Evolutionary conservation across 2,797 vertebrate genomes (phyloP).

Genomic region (Paedocypris micromegethes): DNA sequence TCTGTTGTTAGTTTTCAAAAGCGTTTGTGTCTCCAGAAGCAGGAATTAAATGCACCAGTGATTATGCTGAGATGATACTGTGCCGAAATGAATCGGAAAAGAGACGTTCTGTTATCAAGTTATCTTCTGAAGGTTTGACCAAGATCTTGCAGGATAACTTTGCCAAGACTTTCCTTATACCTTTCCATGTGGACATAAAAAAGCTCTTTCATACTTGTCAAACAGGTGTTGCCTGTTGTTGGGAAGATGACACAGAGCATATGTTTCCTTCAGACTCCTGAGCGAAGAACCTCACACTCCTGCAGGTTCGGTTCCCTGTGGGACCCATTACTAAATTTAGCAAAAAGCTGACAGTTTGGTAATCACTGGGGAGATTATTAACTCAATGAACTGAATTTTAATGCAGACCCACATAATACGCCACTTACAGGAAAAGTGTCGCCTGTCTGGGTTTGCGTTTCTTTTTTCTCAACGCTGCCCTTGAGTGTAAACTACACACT

Average conservation of each 20-base stretch:
- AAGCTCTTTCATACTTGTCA: constrained; percentile 19
- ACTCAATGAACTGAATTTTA: constrained; percentile 34
- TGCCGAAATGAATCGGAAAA: neutral
- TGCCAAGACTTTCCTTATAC: no score
- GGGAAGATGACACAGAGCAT: constrained; percentile 30
- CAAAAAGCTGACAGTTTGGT: constrained; percentile 38
- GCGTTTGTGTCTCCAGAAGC: constrained; percentile 15
- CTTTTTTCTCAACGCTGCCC: constrained; percentile 11
- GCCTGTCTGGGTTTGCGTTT: constrained; percentile 13
- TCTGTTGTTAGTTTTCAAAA: constrained; percentile 20
- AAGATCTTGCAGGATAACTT: neutral
- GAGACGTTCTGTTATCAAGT: no score
- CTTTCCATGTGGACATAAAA: neutral
- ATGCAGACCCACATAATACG: constrained; percentile 28
- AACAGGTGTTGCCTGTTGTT: constrained; percentile 43
- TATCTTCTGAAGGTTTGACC: neutral
- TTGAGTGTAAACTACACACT: constrained; percentile 34
- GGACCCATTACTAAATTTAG: constrained; percentile 33
- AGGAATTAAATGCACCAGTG: constrained; percentile 10
- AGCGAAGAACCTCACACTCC: constrained; percentile 9
- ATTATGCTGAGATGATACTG: neutral
- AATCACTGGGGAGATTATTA: constrained; percentile 42
- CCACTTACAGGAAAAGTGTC: constrained; percentile 15
- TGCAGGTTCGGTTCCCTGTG: constrained; percentile 26
- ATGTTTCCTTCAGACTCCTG: constrained; percentile 32